Conservation (phyloP, 2,113 vertebrate genomes). For the Microcebus tavaratra region DNA sequence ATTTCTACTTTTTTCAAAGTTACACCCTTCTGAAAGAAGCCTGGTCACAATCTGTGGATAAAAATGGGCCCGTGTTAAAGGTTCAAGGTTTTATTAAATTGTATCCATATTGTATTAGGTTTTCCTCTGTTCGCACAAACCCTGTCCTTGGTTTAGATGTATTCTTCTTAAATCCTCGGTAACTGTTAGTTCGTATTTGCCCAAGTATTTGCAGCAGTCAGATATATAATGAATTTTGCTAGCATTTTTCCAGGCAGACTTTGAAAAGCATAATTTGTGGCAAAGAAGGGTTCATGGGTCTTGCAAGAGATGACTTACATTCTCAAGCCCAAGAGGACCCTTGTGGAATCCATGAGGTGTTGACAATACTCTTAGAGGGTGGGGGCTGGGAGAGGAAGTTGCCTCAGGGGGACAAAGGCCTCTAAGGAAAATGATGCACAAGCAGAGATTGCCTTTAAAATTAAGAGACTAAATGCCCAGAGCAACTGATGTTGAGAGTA, state of each 20-base stretch:
- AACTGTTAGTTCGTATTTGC: not conserved
- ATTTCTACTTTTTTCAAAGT: not conserved
- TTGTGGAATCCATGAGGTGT: not conserved
- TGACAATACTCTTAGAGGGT: not conserved
- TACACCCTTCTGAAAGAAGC: not conserved
- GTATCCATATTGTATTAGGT: not conserved
- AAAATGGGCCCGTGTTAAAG: not conserved
- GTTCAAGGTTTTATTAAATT: constrained; percentile 8
- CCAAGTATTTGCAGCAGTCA: not conserved
- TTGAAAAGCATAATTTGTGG: not conserved
- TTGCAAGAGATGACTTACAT: not conserved
- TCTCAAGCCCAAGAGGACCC: not conserved
- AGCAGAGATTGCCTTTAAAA: not conserved
- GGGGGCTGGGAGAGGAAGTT: not conserved
- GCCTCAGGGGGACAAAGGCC: not conserved
- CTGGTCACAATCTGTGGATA: not conserved
- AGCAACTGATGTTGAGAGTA: not conserved
- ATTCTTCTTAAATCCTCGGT: not conserved
- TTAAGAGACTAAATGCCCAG: not conserved
- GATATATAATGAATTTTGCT: not conserved
- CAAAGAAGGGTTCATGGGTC: not conserved
- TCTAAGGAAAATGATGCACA: not conserved
- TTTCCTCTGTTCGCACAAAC: constrained; percentile 8
- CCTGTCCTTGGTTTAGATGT: not conserved
- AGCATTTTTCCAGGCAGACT: not conserved